Evolutionary conservation across 2,888 invertebrate genomes (phyloP), one percentile per base, ranked within the genome.

Genomic region (Stratiomys singularior): DNA sequence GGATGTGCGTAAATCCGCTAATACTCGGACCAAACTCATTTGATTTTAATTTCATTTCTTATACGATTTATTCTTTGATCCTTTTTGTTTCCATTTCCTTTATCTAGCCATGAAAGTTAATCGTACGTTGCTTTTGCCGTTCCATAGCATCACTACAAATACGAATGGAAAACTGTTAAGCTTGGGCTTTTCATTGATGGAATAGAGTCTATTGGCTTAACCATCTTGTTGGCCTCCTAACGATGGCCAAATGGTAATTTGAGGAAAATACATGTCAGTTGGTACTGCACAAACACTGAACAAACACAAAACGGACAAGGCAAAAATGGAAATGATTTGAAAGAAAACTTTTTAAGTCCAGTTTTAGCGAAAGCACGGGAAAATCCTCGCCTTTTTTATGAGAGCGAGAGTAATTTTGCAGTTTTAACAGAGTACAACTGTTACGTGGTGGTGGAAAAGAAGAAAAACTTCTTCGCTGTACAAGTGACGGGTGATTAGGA

Each of bases 1-100:
- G 9, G 37, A 28, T 72, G 28, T 28, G 71, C 71, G 71, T 72
- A 72, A 72, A 72, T 72, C 71, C 71, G 71, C 37, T 72, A 72
- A 72, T 72, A 28, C 71, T 44, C 25, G 28, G 56, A 18, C 71
- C 1, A 37, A 30, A 28, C 27, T 5, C 28, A 18, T 72, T 72
- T 56, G 27, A 56, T 56, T 72, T 72, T 72, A 30, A 56, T 72
- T 72, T 52, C 71, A 28, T 56, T 56, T 23, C 69, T 28, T 72
- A 37, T 21, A 11, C n/a, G 37, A 66, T 30, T 66, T 37, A 30
- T 18, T 44, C 11, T 37, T 9, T n/a, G n/a, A 25, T 27, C n/a
- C 25, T 15, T 21, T 37, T 21, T 18, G 4, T 18, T 44, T 21
- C 1, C 66, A 18, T 9, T 66, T 66, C 37, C n/a, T 66, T 37